Conservation (phyloP, 2,113 vertebrate species). For the Gorsachius goisagi region DNA sequence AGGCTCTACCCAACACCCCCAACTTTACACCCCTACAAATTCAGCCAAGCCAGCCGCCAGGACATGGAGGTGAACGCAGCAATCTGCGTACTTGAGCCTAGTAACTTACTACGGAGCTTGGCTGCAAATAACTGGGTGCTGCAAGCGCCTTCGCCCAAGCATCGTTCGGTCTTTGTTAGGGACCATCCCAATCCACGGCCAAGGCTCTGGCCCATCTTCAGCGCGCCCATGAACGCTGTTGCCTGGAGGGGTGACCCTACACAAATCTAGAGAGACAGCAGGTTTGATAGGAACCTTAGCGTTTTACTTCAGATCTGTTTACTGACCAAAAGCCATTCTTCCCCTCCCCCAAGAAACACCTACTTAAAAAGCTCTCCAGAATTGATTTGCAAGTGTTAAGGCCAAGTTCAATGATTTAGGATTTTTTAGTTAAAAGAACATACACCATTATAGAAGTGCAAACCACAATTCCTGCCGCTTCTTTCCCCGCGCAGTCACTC, state of each 20-base stretch:
- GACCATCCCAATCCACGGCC: neutral
- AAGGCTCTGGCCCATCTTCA: neutral
- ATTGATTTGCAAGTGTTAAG: neutral
- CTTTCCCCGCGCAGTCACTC: neutral
- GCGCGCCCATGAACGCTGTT: accelerated
- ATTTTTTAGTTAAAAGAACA: constrained; percentile 17
- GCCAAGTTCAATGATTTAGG: neutral
- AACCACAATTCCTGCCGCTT: neutral
- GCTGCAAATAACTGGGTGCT: accelerated
- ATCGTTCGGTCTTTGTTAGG: accelerated
- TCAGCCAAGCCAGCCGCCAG: neutral
- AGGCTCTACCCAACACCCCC: accelerated
- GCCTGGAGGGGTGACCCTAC: accelerated
- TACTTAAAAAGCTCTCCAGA: neutral
- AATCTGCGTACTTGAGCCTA: accelerated
- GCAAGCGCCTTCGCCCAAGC: accelerated
- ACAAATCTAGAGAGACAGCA: neutral
- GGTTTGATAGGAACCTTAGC: neutral
- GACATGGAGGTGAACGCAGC: accelerated
- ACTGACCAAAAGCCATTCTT: neutral
- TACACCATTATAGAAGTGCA: neutral
- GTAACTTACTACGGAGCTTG: accelerated
- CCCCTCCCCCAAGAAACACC: neutral
- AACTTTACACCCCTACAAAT: accelerated
- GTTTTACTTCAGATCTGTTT: neutral